Evolutionary conservation across 1,140 invertebrate species (phyloP).

Genomic region (Pachyrhynchus sulphureomaculatus): DNA sequence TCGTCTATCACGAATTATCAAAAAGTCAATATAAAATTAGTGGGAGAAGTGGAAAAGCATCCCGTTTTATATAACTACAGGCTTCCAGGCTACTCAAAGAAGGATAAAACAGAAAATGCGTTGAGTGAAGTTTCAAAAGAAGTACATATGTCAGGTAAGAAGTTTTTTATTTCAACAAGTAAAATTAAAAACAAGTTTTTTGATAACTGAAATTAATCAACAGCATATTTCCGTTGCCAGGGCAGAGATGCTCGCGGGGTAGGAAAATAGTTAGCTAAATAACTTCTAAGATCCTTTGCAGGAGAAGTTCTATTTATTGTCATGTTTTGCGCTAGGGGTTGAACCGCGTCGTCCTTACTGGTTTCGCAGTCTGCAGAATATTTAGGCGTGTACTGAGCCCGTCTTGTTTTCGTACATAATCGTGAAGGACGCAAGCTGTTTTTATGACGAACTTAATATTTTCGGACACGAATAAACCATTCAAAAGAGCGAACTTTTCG

Average conservation of each 20-base stretch:
- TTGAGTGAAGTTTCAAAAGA: too few species aligned
- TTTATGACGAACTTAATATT: constrained; percentile 18
- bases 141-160: too few species aligned
- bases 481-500: constrained; percentile 22
- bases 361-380: background rate
- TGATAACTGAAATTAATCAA: too few species aligned
- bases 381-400: background rate
- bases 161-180: too few species aligned
- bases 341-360: background rate
- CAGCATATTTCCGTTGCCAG: constrained; percentile 26
- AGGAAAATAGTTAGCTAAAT: constrained; percentile 32
- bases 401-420: constrained; percentile 24
- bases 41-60: too few species aligned
- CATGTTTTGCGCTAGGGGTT: background rate
- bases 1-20: too few species aligned
- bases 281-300: constrained; percentile 14
- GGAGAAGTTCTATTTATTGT: too few species aligned
- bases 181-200: too few species aligned
- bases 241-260: constrained; percentile 16
- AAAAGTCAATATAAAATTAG: too few species aligned
- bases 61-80: too few species aligned
- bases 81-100: too few species aligned
- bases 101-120: too few species aligned
- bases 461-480: background rate
- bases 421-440: constrained; percentile 4